Base-by-base conservation (phyloP, 2,797 vertebrate genomes). In the Coracias cyanogaster region DNA sequence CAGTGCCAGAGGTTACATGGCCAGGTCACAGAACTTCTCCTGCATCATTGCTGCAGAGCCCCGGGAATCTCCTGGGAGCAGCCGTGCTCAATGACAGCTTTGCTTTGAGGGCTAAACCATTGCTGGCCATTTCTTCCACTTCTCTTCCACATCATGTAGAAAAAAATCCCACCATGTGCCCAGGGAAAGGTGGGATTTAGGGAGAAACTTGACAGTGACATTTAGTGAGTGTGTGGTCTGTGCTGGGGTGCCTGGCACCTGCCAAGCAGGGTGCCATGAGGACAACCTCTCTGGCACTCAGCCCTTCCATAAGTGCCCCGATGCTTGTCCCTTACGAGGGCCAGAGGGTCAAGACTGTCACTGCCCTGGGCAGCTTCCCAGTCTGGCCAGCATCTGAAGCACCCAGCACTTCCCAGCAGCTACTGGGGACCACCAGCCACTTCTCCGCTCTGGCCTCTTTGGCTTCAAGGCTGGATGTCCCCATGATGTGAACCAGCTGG, bases 11-110 rank as follows among this genome's bases (percentile, higher is more conserved):
- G 18, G 17, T 20, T 35, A 29, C 19, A 21, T 5, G 35, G 55
- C 46, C 37, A 12, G 18, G 69, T 39, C 13, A 41, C 20, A 25
- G 29, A 45, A 10, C 11, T 84, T 55, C 49, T 72, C 39, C 28
- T 52, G 24, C n/a, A 20, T 17, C 4, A 1, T 15, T 2, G 1
- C 29, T 28, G 29, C 5, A 3, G 13, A 45, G 28, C 5, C 5
- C 17, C 43, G 33, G 15, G 20, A 45, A 3, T 35, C 22, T 3
- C 57, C 12, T n/a, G 45, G 3, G 24, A 66, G 41, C 12, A n/a
- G 26, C 25, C n/a, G 7, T 10, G 26, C 24, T 15, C 1, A 0
- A 0, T 18, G 31, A 21, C 33, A 43, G 3, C 21, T 76, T 60
- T 62, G 4, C 24, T 67, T 39, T 19, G 37, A 37, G 37, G n/a